Base-by-base conservation (phyloP, 2,888 invertebrate species). In the Heliconius sara region DNA sequence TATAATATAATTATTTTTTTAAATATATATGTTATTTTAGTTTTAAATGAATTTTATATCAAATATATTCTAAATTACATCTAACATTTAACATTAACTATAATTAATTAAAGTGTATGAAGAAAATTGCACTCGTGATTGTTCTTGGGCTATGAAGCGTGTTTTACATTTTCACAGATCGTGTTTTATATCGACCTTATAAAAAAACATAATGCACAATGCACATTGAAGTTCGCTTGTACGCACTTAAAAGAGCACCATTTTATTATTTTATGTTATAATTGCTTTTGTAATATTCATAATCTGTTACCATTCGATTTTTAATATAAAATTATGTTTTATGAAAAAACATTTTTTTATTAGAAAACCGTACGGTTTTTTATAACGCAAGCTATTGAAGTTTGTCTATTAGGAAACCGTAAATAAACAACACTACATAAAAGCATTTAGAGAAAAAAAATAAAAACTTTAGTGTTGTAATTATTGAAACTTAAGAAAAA, bases 131-230 rank as follows among this genome's bases (percentile, higher is more conserved):
- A 47, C 70, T 70, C 1, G 60, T 34, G n/a, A 73, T 60, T 73
- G 60, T 73, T 25, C 73, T 57, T 39, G 34, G 73, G 34, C n/a
- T 60, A 73, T 73, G 60, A 73, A 60, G 39, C 73, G 73, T 73
- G 60, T 60, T 73, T 25, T 34, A 73, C 60, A 60, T 73, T 60
- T 73, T 73, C 57, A 73, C 60, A n/a, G 73, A 73, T 60, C 34
- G 60, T 73, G 60, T 73, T 60, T 65, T 30, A 39, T 60, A 39
- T 57, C 30, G 57, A 30, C 34, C 19, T 60, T 60, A 60, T 57
- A 34, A n/a, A n/a, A 71, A 30, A 34, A 60, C 39, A 60, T 34
- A 3, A 57, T 39, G 16, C 60, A 60, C 73, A 60, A 19, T n/a
- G 3, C 13, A 16, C 39, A 60, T n/a, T n/a, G n/a, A 60, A n/a